Evolutionary conservation across 2,888 invertebrate genomes (phyloP), one percentile per base, ranked within the genome.

Genomic region (Eristalinus sepulchralis): DNA sequence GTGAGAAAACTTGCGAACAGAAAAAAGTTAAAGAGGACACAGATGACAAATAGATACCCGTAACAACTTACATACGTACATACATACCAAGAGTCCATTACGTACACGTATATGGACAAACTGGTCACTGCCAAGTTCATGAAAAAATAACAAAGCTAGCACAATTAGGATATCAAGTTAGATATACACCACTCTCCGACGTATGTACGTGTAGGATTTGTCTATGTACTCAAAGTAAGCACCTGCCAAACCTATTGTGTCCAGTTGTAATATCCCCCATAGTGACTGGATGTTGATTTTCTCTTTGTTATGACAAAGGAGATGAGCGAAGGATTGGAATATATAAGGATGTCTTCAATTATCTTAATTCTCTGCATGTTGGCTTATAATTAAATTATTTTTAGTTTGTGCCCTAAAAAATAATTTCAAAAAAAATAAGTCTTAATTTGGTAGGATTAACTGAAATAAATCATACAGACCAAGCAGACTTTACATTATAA

Each of bases 41-140:
- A 72, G 77, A 82, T 85, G 85, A 82, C 72, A 85, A 81, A 84
- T 84, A 84, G 81, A 81, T 76, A 81, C 67, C 39, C 72, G 77
- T 36, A 73, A 72, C 62, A 53, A 73, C 72, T 64, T 60, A 64
- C 72, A 60, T 39, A 82, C 68, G 60, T 10, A 24, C 34, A 64
- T 71, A 60, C 66, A 67, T 67, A 72, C 27, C 4, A 60, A 70
- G 57, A 83, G 55, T 76, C 22, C 55, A 31, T 66, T 57, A 64
- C 64, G 71, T 34, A 60, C 34, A 79, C 31, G 33, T 60, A 62
- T 84, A 79, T 68, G 55, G 53, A n/a, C 73, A 83, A 55, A 66
- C 62, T 81, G 81, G 72, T 76, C 71, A 72, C 80, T 81, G 80
- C 76, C 84, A 76, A 71, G 70, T 84, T 76, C 76, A 84, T 76